Evolutionary conservation across 2,888 invertebrate species (phyloP).

Genomic region (Eutolmus rufibarbis): DNA sequence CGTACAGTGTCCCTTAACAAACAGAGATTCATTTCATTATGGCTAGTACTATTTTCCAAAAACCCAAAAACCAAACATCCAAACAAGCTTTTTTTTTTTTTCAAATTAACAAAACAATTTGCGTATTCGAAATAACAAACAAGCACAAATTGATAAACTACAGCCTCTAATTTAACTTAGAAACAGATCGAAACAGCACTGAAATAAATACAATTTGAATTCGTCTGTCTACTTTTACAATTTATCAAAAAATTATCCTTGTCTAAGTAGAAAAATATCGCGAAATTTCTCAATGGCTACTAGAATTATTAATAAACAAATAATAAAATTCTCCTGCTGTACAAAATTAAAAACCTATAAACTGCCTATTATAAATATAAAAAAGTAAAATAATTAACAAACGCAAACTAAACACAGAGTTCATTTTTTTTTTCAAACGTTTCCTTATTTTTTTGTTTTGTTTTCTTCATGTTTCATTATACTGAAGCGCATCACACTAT

Average conservation of each 20-base stretch:
- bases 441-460: not conserved
- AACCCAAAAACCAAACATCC: not conserved
- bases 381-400: slow-evolving; percentile 10
- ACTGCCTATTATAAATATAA: slow-evolving; percentile 18
- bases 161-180: not conserved
- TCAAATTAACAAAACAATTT: not conserved
- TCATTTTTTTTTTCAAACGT: not conserved
- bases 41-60: not conserved
- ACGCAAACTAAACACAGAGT: not conserved
- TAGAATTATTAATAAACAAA: slow-evolving; percentile 7
- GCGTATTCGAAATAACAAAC: not conserved
- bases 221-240: not conserved
- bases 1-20: not conserved
- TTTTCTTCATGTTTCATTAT: slow-evolving; percentile 9
- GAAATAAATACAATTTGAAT: not conserved
- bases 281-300: not conserved
- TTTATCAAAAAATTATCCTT: not conserved
- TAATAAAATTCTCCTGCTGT: slow-evolving; percentile 1
- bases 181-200: not conserved
- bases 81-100: not conserved
- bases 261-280: not conserved
- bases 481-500: slow-evolving; percentile 38
- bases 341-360: not conserved
- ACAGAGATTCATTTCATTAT: not conserved
- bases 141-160: not conserved